Base-by-base conservation (phyloP, 1,140 invertebrate species). In the Cherax quadricarinatus region DNA sequence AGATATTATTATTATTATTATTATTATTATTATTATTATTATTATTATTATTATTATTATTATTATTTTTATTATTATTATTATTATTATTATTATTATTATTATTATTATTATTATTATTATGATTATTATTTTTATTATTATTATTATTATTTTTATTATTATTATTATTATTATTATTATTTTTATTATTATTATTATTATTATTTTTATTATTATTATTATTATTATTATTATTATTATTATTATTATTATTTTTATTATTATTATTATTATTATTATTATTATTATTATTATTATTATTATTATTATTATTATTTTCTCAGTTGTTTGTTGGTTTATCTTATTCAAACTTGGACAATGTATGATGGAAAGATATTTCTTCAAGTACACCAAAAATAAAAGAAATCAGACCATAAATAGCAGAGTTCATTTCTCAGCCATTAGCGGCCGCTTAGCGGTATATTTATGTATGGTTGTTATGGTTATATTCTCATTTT, bases 1-100 rank as follows among this genome's bases (percentile, higher is more conserved):
- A n/a, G n/a, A n/a, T n/a, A n/a, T n/a, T n/a, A n/a, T n/a, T n/a
- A n/a, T n/a, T n/a, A n/a, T n/a, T n/a, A n/a, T n/a, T n/a, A 12
- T 70, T 70, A 12, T 14, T 70, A 12, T 70, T n/a, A 70, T 70
- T 70, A 70, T 14, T 70, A n/a, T 70, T 70, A 70, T 70, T 70
- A n/a, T 70, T 70, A 70, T 70, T 70, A 70, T 70, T 70, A 70
- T 70, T 70, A 70, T 70, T 70, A 70, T 70, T 70, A 70, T 70
- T 70, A 70, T 70, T 70, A 70, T 70, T 70, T 14, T 70, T 70
- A 70, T 70, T 70, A 70, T 70, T 70, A 70, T 70, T 70, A 70
- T 70, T 70, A 70, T 70, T 70, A 70, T 70, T 70, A 70, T 70
- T 70, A 70, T 70, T 70, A 70, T 70, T 70, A 70, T 70, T 70